Evolutionary conservation across 92 coral and sea anemone genomes (phyloP).

Genomic region (Parazoanthus swiftii): DNA sequence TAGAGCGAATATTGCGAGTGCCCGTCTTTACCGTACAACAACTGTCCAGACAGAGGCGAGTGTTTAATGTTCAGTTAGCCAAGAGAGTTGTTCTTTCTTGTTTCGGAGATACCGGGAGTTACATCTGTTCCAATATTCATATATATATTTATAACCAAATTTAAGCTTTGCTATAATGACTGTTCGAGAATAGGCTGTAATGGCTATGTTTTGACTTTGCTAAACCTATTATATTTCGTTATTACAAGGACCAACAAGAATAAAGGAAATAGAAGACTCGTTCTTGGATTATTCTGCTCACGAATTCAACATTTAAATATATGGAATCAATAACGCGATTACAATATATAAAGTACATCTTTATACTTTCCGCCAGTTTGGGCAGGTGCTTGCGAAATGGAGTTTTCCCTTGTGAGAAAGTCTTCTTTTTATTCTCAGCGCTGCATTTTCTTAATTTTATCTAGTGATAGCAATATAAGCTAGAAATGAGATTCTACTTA

Average conservation of each 20-base stretch:
- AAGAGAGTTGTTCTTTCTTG: too few species aligned
- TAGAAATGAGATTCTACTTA: not conserved
- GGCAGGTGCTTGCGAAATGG: too few species aligned
- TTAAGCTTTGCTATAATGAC: not conserved
- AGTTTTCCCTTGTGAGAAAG: too few species aligned
- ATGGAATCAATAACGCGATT: not conserved
- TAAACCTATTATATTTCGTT: not conserved
- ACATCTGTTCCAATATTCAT: not conserved
- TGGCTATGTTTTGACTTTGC: not conserved
- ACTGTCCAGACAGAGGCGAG: not conserved
- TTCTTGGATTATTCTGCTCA: not conserved
- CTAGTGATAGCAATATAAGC: too few species aligned
- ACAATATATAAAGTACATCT: not conserved
- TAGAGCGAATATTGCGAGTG: not conserved
- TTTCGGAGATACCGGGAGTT: too few species aligned
- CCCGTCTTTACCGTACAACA: not conserved
- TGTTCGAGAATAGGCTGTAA: too few species aligned
- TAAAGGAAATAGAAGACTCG: too few species aligned
- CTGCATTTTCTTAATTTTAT: too few species aligned
- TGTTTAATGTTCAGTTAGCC: too few species aligned
- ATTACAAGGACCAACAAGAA: not conserved
- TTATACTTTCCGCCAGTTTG: not conserved
- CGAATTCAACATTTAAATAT: not conserved
- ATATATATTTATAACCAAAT: too few species aligned
- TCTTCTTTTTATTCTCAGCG: too few species aligned